Evolutionary conservation across 2,797 vertebrate genomes (phyloP).

Genomic region (Falco biarmicus): DNA sequence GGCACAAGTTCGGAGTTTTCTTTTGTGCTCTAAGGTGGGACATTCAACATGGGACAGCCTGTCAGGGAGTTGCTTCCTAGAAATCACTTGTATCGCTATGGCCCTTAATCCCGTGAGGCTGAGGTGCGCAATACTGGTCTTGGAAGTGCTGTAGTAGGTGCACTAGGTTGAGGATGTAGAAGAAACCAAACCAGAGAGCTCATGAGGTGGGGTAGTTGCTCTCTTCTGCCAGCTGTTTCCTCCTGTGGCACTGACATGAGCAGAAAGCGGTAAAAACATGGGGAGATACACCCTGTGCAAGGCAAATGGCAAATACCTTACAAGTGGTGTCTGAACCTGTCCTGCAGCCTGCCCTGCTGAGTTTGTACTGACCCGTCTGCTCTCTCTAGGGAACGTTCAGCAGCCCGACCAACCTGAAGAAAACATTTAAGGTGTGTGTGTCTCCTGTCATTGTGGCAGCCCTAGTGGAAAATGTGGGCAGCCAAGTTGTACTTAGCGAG

Average conservation of each 20-base stretch:
- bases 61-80: neutral
- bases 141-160: neutral
- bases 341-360: neutral
- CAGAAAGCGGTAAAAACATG: neutral
- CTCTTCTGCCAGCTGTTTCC: neutral
- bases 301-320: neutral
- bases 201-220: neutral
- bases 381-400: constrained; percentile 87
- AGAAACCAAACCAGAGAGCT: neutral
- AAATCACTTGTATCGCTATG: neutral
- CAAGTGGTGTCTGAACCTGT: neutral
- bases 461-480: neutral
- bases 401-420: constrained; percentile 91
- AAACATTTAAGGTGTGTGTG: constrained; percentile 91
- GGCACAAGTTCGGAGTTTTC: neutral
- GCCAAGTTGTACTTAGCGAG: neutral
- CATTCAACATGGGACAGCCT: neutral
- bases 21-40: neutral
- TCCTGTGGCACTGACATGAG: neutral
- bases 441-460: neutral
- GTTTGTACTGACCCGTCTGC: neutral
- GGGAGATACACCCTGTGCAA: neutral
- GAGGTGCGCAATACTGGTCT: neutral
- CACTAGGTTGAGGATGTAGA: neutral
- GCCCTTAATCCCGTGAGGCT: neutral